A percentile compares a stretch with the other conserved stretches of the same genome.
These are phyloP conservation scores for Limanda limanda DNA, from an alignment of 2,113 vertebrate species.

Conservation along the genomic window DNA sequence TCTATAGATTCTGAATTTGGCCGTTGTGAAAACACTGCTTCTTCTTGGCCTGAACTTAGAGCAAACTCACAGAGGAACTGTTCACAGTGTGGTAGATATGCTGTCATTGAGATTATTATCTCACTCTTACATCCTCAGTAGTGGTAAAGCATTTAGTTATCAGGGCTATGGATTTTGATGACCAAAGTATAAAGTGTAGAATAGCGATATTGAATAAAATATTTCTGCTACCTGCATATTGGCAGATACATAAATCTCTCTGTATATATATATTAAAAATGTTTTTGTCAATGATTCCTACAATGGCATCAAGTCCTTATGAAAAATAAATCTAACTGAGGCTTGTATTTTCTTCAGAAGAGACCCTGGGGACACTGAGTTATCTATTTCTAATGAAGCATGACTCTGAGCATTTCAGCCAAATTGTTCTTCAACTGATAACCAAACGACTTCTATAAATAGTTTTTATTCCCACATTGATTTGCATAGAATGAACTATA, in stretches of 20 bases:
- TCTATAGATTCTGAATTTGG: not conserved
- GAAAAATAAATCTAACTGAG: too few relatives aligned
- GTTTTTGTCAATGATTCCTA: too few relatives aligned
- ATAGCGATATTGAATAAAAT: too few relatives aligned
- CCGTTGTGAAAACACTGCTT: not conserved
- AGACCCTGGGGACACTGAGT: not conserved
- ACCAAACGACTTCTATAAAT: not conserved
- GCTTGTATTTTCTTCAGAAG: not conserved
- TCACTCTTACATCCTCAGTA: not conserved
- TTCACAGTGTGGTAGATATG: not conserved
- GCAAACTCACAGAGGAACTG: not conserved
- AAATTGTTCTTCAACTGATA: not conserved
- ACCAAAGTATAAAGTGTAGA: too few relatives aligned
- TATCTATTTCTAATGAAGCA: conserved; percentile 8
- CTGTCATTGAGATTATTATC: not conserved
- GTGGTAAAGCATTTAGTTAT: too few relatives aligned
- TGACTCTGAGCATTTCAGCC: not conserved
- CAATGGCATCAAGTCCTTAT: too few relatives aligned
- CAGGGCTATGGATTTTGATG: too few relatives aligned
- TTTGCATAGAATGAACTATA: not conserved
- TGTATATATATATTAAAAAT: too few relatives aligned
- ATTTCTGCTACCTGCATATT: too few relatives aligned
- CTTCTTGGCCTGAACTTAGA: not conserved
- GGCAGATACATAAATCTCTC: too few relatives aligned
- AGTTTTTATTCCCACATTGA: not conserved